Evolutionary conservation across 1,140 invertebrate species (phyloP).

Genomic region (Sinonovacula constricta): DNA sequence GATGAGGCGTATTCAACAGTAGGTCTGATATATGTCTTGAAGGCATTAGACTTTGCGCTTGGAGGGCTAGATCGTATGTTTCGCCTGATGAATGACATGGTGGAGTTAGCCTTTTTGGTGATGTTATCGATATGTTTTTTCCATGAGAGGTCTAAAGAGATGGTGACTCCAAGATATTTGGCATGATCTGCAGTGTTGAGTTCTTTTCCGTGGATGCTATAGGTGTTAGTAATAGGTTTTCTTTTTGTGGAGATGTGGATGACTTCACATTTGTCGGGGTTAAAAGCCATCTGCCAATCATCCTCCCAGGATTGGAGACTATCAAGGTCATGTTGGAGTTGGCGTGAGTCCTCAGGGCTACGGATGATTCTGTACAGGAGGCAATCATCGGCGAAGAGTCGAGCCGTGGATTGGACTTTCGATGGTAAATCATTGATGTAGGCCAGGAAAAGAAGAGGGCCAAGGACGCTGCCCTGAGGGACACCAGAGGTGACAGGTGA

Average conservation of each 20-base stretch:
- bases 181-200: not conserved
- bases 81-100: not conserved
- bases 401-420: constrained; percentile 12
- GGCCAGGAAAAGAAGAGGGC: constrained; percentile 10
- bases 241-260: not conserved
- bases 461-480: constrained; percentile 17
- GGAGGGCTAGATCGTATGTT: not conserved
- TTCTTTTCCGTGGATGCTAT: not conserved
- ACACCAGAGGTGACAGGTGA: not conserved
- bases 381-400: constrained; percentile 26
- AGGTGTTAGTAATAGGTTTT: not conserved
- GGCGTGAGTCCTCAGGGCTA: not conserved
- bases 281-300: constrained; percentile 17
- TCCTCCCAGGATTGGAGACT: not conserved
- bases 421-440: constrained; percentile 36
- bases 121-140: constrained; percentile 1
- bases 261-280: constrained; percentile 24
- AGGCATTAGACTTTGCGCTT: not conserved
- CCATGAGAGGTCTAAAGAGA: not conserved
- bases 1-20: not conserved
- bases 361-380: constrained; percentile 2
- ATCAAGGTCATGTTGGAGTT: not conserved
- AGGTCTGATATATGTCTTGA: not conserved
- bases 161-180: constrained; percentile 14
- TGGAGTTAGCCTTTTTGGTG: constrained; percentile 9